Evolutionary conservation across 37 sponge, comb jelly and placozoan species (phyloP), one percentile per base, ranked within the genome.

Genomic region (Chondrosia reniformis): DNA sequence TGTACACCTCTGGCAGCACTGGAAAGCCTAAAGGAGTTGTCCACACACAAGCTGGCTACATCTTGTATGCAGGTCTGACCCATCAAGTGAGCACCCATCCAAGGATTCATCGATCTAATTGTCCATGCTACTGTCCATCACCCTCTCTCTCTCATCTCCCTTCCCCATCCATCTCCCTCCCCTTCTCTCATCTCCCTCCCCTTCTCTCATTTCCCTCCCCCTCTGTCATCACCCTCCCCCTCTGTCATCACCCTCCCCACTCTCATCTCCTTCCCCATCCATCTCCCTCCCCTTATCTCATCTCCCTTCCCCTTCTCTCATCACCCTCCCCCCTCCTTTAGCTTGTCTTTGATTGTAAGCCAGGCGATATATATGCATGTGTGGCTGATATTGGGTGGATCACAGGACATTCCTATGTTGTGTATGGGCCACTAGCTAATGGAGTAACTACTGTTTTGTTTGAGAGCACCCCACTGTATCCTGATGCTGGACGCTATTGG

Each of bases 361-460:
- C 88, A 56, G 93, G 88, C 34, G 97, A 96, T 58, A 84, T 98
- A 33, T 98, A 78, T 88, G 97, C 91, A n/a, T 98, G 99, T 82
- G 96, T 95, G 36, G 95, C 99, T 54, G 99, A 98, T 75, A 88
- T 98, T 79, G 99, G 99, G 0, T 98, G 99, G 99, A 92, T 98
- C 58, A 95, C 96, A 30, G 99, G 96, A 6, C 99, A 98, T 87
- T 92, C 94, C 22, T 92, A 94, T 76, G 91, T 90, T 19, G 89
- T 95, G 56, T 98, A 98, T 45, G 95, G 93, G 27, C 99, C 99
- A 15, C 91, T 98, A 45, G 83, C 86, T 67, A 98, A 92, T 79
- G 99, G 96, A 77, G 99, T 79, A 22, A 95, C 99, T 24, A 88
- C 91, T 1, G 91, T 94, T 1, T 63, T 98, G 76, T 98, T 95